Base-by-base conservation (phyloP, 2,113 vertebrate genomes). In the Lethenteron reissneri region DNA sequence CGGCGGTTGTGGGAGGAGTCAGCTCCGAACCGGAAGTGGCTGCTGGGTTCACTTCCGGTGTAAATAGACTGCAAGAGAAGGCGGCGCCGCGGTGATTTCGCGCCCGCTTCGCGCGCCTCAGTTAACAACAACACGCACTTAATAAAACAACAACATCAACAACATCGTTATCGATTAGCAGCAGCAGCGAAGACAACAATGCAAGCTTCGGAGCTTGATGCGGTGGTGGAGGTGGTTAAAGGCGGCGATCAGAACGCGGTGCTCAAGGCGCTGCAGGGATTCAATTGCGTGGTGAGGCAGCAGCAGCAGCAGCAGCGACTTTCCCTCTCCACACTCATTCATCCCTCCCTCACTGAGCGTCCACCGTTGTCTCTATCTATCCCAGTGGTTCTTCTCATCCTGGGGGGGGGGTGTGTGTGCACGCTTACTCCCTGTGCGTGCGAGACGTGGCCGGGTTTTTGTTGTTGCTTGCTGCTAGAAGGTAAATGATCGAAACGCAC, bases 171-270 rank as follows among this genome's bases (percentile, higher is more conserved):
- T 41, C 7, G 41, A 41, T 41, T 41, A 41, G 41, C 41, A 41
- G 41, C 6, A 41, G 41, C 5, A 41, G 41, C 41, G 41, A 41
- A 41, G 41, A 41, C 41, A 41, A 41, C 41, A 41, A 41, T 41
- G 41, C 41, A 41, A 41, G 41, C 41, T 41, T 41, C 41, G 89
- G 87, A 92, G 74, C 78, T 90, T 73, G 76, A 79, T 76, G 76
- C 59, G 2, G 81, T 87, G 21, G 83, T 88, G 12, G 82, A 85
- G 73, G 82, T 84, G 0, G 77, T 94, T 81, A 86, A 88, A 79
- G 81, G 79, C 0, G 86, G 85, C 12, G 80, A 86, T 17, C 87
- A 92, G 71, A 85, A 88, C 69, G 71, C 75, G 0, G 81, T 82
- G 15, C 71, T 88, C 74, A 77, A 75, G 69, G 86, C 86, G 68